These are phyloP conservation scores for Heliconius hewitsoni DNA, from an alignment of 1,140 invertebrate genomes.

Conservation along the genomic window DNA sequence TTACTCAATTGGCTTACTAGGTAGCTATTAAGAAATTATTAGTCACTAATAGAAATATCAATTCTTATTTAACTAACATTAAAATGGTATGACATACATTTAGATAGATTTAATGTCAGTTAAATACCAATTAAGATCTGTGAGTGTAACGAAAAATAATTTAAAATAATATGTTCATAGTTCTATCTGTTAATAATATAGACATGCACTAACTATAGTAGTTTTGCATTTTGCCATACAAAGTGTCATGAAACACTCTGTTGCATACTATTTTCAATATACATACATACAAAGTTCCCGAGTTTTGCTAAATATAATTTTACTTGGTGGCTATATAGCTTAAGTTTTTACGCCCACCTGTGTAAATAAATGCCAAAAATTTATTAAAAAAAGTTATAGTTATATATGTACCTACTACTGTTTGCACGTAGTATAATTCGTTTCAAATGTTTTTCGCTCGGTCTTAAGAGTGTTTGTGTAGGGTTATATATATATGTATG, in stretches of 20 bases:
- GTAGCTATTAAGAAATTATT: slow-evolving; percentile 4
- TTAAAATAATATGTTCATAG: background rate
- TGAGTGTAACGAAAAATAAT: background rate
- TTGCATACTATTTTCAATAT: slow-evolving; percentile 6
- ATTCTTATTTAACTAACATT: background rate
- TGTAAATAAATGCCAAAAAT: slow-evolving; percentile 10
- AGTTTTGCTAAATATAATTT: slow-evolving; percentile 2
- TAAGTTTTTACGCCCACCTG: slow-evolving; percentile 5
- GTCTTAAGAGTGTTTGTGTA: background rate
- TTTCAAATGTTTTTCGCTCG: background rate
- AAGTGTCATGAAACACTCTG: background rate
- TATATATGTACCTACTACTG: background rate
- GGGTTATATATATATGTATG: background rate
- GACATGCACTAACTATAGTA: background rate
- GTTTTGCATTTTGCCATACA: slow-evolving; percentile 8
- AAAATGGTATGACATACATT: background rate
- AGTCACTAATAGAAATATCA: background rate
- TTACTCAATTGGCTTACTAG: background rate
- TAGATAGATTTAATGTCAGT: background rate
- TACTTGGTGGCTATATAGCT: background rate
- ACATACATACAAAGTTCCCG: slow-evolving; percentile 2
- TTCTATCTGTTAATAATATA: background rate
- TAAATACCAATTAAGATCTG: background rate
- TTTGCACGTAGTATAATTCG: slow-evolving; percentile 12
- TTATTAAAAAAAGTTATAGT: background rate